phyloP scores from a whole-genome alignment of 2,888 invertebrate genomes.

The Nemotelus nigrinus region DNA sequence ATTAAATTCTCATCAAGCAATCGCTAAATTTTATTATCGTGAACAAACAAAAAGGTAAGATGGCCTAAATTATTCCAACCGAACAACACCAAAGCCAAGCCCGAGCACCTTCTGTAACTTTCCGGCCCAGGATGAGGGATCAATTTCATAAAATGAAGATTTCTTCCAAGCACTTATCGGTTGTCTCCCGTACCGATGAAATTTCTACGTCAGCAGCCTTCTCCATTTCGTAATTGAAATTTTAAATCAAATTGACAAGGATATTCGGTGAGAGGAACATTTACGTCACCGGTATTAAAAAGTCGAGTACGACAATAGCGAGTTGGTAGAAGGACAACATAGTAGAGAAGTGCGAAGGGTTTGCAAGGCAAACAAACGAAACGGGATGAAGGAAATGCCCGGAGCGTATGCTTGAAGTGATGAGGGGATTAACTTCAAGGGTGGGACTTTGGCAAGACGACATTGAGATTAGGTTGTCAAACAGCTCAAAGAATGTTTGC shows the following conservation, averaged over 20 bases:
- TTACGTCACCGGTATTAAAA: slow-evolving; percentile 31
- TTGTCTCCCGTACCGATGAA: neutral
- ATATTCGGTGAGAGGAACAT: slow-evolving; percentile 42
- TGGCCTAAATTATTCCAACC: slow-evolving; percentile 4
- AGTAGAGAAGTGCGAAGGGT: neutral
- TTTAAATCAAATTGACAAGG: slow-evolving; percentile 50
- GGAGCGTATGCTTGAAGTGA: neutral
- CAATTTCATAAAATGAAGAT: slow-evolving; percentile 35
- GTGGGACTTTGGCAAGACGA: slow-evolving; percentile 31
- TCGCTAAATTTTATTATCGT: slow-evolving; percentile 47
- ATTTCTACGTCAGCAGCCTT: slow-evolving; percentile 18
- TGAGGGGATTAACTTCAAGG: slow-evolving; percentile 39
- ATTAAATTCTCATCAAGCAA: slow-evolving; percentile 46
- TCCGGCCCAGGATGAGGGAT: slow-evolving; percentile 32
- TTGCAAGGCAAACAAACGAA: neutral
- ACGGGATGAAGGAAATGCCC: neutral
- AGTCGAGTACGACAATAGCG: neutral
- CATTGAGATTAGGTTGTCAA: slow-evolving; percentile 43
- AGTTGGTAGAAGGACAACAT: neutral
- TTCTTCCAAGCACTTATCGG: slow-evolving; percentile 21
- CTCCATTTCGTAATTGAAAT: slow-evolving; percentile 51
- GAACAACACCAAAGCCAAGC: neutral
- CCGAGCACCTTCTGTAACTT: slow-evolving; percentile 2
- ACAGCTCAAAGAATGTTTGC: slow-evolving; percentile 28
- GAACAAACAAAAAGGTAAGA: slow-evolving; percentile 46